Evolutionary conservation across 2,797 vertebrate genomes (phyloP), one percentile per base, ranked within the genome.

Genomic region (Cygnus olor): DNA sequence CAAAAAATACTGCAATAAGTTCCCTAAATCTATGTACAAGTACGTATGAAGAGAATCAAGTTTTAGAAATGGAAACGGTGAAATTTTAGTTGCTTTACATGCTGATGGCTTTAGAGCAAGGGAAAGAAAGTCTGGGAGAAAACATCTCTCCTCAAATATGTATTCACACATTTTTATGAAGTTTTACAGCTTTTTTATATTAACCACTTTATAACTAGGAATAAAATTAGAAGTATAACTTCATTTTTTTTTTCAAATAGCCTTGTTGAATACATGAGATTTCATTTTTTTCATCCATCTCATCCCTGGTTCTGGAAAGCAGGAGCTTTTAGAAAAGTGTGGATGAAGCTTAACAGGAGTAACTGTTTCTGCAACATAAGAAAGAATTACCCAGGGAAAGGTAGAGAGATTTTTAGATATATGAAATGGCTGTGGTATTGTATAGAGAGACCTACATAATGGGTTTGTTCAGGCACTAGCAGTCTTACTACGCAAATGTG

Each of bases 401-500:
- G 63, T 56, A 16, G 30, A 17, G 61, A 68, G 42, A 79, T 44
- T 5, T 70, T 78, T 6, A 56, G 7, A 27, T 57, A 9, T 47
- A 17, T 45, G 57, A 56, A 65, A 49, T 44, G 5, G 4, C 44
- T 42, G 18, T 24, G 14, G 4, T 70, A 22, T 4, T 64, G 18
- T 28, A 57, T 10, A 76, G 32, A 68, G 51, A 36, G 2, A 68
- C 3, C 15, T 32, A 32, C 30, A 27, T 16, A 20, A 65, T 42
- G 13, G 14, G 3, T 36, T 81, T 86, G 4, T 32, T 53, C 56
- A 44, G 17, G 10, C 1, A 3, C 24, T 49, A 56, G 5, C 21
- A 68, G 24, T 53, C 1, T 3, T 49, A 22, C 34, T 76, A 1
- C 2, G 2, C 36, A 61, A 72, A 45, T 13, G 3, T 4, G 8